Percentiles rank a stretch among this genome's conserved stretches.
phyloP scores from a whole-genome alignment of 2,888 invertebrate species.

The Tromatobia lineatoria region DNA sequence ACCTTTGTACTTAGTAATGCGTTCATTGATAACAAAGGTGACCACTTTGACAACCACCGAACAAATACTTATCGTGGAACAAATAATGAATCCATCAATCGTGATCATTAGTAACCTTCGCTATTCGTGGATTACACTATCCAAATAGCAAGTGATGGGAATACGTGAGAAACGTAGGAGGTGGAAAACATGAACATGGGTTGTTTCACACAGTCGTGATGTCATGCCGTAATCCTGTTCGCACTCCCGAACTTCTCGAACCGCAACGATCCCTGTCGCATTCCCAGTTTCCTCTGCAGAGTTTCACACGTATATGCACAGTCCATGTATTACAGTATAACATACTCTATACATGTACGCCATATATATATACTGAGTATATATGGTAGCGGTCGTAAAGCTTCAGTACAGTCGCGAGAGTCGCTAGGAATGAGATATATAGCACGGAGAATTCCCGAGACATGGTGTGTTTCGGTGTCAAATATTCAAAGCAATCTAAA shows the following conservation, averaged over 20 bases:
- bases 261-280: constrained; percentile 36
- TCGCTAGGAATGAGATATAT: constrained; percentile 18
- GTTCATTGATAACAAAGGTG: too few relatives aligned
- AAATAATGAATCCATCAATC: too few relatives aligned
- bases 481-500: constrained; percentile 82
- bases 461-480: constrained; percentile 69
- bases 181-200: constrained; percentile 7
- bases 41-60: too few relatives aligned
- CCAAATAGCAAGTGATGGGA: not conserved
- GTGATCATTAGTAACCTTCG: not conserved
- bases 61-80: too few relatives aligned
- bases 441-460: constrained; percentile 42
- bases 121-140: not conserved
- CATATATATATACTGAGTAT: not conserved
- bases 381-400: constrained; percentile 21
- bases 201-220: constrained; percentile 16
- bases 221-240: constrained; percentile 21
- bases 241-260: constrained; percentile 3
- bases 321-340: not conserved
- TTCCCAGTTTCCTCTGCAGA: constrained; percentile 26
- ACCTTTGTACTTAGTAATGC: too few relatives aligned
- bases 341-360: not conserved
- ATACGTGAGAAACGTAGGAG: not conserved
- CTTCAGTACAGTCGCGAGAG: constrained; percentile 3
- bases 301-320: constrained; percentile 16